Evolutionary conservation across 2,113 vertebrate species (phyloP), one percentile per base, ranked within the genome.

Genomic region (Pandion haliaetus): DNA sequence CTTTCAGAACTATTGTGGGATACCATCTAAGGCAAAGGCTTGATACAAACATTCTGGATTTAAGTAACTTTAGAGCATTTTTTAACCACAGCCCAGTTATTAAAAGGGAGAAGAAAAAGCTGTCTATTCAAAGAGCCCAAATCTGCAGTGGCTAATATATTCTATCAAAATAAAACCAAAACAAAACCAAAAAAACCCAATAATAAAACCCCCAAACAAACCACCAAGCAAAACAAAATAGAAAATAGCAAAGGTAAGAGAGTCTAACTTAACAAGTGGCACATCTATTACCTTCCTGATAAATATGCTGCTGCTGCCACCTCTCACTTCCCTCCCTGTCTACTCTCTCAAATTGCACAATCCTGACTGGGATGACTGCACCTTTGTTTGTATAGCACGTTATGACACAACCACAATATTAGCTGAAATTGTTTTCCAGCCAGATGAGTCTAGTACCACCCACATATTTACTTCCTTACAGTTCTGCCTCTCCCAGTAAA

Each of bases 381-480:
- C 89, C 77, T 93, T 87, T 85, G 62, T 82, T 95, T 95, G 78
- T 44, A 58, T 6, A 82, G 78, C 13, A 17, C 0, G 0, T 65
- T 92, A 61, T 57, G 63, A 92, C 88, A 84, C 71, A 94, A 91
- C 28, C 49, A 80, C 57, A 78, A 49, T 32, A 93, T 40, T n/a
- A 93, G 45, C 52, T 78, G 86, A 70, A 89, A 85, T 57, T 88
- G 66, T 92, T 94, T 96, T 86, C 49, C 52, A 96, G 76, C 5
- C 76, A 88, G 26, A 12, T 72, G 59, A 82, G 36, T 38, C 81
- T 78, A 62, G 23, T 82, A 54, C 61, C 80, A 95, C 91, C 89
- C 88, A 95, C 88, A 50, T 82, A 88, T 90, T 83, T 87, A 70
- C 10, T 66, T 77, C 31, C 62, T 93, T 58, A 82, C 7, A 62